A percentile compares a stretch with the other conserved stretches of the same genome.
phyloP scores from a whole-genome alignment of 2,113 vertebrate species.

The Chaetops frenatus region DNA sequence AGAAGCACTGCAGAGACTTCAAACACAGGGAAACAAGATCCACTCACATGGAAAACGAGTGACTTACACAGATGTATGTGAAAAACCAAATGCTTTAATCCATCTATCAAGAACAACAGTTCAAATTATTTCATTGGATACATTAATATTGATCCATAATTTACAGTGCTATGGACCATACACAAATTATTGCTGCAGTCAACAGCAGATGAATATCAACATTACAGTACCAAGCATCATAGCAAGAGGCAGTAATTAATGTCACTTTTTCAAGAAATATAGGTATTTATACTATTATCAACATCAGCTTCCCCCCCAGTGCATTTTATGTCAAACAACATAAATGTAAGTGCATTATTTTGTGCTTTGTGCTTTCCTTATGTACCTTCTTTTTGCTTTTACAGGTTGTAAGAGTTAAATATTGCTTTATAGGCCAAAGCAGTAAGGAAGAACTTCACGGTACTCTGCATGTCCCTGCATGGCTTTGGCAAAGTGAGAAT shows the following conservation, averaged over 20 bases:
- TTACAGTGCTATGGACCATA: slow-evolving; percentile 79
- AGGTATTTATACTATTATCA: slow-evolving; percentile 72
- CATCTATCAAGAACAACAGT: slow-evolving; percentile 79
- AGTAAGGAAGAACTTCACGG: slow-evolving; percentile 65
- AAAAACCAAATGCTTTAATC: slow-evolving; percentile 83
- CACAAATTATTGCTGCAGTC: slow-evolving; percentile 76
- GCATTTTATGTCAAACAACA: slow-evolving; percentile 75
- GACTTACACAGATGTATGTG: slow-evolving; percentile 59
- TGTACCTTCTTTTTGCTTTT: slow-evolving; percentile 66
- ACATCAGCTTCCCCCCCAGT: slow-evolving; percentile 75
- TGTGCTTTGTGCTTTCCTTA: slow-evolving; percentile 75
- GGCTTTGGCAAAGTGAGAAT: slow-evolving; percentile 74
- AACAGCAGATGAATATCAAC: slow-evolving; percentile 80
- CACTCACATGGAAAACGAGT: slow-evolving; percentile 56
- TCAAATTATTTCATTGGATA: slow-evolving; percentile 78
- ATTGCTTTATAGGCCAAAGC: slow-evolving; percentile 77
- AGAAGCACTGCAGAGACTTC: background rate
- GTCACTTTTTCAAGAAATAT: slow-evolving; percentile 75
- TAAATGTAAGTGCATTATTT: slow-evolving; percentile 77
- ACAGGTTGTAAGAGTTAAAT: slow-evolving; percentile 69
- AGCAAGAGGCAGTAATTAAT: slow-evolving; percentile 77
- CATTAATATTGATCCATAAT: slow-evolving; percentile 79
- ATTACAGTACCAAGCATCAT: slow-evolving; percentile 83
- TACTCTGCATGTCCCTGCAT: slow-evolving; percentile 56
- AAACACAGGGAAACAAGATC: background rate